A percentile compares a stretch with the other conserved stretches of the same genome.
Evolutionary conservation across 2,888 invertebrate species (phyloP).

Genomic region (Tetranychus truncatus): DNA sequence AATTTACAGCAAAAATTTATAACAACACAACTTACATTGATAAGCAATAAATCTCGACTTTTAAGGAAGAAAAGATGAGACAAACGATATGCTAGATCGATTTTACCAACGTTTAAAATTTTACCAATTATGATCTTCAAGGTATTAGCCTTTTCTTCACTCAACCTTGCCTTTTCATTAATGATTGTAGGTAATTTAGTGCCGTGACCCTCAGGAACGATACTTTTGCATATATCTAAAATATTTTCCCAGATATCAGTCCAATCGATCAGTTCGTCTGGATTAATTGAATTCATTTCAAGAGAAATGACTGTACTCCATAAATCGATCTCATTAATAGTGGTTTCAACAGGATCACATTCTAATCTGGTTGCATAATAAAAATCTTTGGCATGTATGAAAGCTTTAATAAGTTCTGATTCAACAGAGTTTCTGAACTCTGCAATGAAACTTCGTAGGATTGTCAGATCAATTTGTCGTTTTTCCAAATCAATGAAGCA

Average conservation of each 20-base stretch:
- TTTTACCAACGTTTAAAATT: slow-evolving; percentile 12
- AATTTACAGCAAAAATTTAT: not conserved
- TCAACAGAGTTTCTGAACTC: not conserved
- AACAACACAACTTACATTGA: slow-evolving; percentile 5
- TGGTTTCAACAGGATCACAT: not conserved
- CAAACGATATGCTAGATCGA: slow-evolving; percentile 12
- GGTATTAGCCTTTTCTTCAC: not conserved
- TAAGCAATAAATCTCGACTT: slow-evolving; percentile 17
- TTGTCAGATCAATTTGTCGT: not conserved
- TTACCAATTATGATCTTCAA: slow-evolving; percentile 15
- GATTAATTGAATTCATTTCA: not conserved
- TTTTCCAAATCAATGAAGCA: slow-evolving; percentile 10
- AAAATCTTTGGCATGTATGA: not conserved
- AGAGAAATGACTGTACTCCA: not conserved
- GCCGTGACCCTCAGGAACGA: not conserved
- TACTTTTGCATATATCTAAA: not conserved
- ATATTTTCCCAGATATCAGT: slow-evolving; percentile 10
- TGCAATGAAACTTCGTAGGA: not conserved
- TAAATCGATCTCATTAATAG: not conserved
- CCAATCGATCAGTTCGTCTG: slow-evolving; percentile 1
- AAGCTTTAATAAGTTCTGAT: not conserved
- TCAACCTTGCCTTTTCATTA: not conserved
- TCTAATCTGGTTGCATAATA: not conserved
- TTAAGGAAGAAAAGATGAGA: slow-evolving; percentile 9
- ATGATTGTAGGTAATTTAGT: not conserved